These are phyloP conservation scores for Cecropterus lyciades DNA, from an alignment of 1,140 invertebrate species.

Conservation along the genomic window DNA sequence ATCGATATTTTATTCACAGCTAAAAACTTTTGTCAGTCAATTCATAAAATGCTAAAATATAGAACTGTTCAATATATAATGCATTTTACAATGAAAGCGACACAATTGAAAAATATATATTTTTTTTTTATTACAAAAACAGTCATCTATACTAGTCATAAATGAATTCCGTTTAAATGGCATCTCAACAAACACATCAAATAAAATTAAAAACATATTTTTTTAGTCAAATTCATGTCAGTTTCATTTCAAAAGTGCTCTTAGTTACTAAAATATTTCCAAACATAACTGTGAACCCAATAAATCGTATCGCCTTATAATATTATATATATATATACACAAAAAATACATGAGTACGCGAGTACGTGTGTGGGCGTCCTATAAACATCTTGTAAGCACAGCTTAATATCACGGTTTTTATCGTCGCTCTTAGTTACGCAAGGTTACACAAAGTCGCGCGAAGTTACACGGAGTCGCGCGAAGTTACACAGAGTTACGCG, in stretches of 20 bases:
- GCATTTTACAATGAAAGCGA: too few relatives aligned
- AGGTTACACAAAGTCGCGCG: background rate
- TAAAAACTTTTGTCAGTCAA: too few relatives aligned
- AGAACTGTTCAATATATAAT: too few relatives aligned
- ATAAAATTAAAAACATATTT: too few relatives aligned
- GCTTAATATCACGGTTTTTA: conserved; percentile 22
- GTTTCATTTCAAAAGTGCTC: background rate
- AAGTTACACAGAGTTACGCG: background rate
- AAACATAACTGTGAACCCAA: conserved; percentile 26
- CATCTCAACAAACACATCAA: too few relatives aligned
- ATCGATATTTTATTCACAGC: too few relatives aligned
- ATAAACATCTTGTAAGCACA: conserved; percentile 26
- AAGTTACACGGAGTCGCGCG: background rate
- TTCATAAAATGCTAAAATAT: too few relatives aligned
- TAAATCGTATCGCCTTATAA: background rate
- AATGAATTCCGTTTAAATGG: too few relatives aligned
- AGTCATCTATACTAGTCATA: too few relatives aligned
- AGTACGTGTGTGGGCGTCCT: conserved; percentile 14
- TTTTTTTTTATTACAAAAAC: too few relatives aligned
- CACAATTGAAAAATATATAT: too few relatives aligned
- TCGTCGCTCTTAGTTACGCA: background rate
- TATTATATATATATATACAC: conserved; percentile 18
- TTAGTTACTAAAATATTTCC: conserved; percentile 12
- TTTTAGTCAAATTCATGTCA: background rate
- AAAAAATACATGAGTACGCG: conserved; percentile 21